These are phyloP conservation scores for Tiliacea aurago DNA, from an alignment of 2,888 invertebrate genomes.

Conservation along the genomic window DNA sequence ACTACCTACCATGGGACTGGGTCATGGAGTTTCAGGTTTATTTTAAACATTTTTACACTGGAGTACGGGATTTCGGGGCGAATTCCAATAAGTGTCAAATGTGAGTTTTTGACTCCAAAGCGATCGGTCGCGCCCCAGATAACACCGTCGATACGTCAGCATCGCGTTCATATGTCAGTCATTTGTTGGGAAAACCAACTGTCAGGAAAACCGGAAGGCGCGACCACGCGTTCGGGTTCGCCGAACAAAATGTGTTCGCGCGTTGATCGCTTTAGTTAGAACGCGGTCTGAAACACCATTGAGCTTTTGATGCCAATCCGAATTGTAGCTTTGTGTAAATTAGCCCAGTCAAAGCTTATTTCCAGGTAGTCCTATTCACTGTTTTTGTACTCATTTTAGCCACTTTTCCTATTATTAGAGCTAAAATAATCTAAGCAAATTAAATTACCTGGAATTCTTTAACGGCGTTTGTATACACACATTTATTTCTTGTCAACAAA, in stretches of 20 bases:
- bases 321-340: background rate
- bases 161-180: background rate
- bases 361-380: too few relatives aligned
- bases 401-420: too few relatives aligned
- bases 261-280: background rate
- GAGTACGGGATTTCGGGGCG: background rate
- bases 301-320: background rate
- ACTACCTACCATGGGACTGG: background rate
- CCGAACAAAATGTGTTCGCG: background rate
- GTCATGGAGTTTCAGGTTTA: constrained; percentile 1
- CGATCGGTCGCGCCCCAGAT: background rate
- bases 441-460: background rate
- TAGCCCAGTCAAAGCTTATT: too few relatives aligned
- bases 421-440: background rate
- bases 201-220: background rate
- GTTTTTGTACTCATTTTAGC: background rate
- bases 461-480: background rate
- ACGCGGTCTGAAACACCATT: too few relatives aligned
- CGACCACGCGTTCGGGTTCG: too few relatives aligned
- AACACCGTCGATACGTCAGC: background rate
- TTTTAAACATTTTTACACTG: constrained; percentile 15
- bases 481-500: constrained; percentile 5
- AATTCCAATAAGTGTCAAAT: background rate
- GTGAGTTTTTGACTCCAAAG: background rate
- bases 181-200: background rate